These are phyloP conservation scores for Hipposideros larvatus DNA, from an alignment of 2,797 vertebrate species.

Conservation along the genomic window DNA sequence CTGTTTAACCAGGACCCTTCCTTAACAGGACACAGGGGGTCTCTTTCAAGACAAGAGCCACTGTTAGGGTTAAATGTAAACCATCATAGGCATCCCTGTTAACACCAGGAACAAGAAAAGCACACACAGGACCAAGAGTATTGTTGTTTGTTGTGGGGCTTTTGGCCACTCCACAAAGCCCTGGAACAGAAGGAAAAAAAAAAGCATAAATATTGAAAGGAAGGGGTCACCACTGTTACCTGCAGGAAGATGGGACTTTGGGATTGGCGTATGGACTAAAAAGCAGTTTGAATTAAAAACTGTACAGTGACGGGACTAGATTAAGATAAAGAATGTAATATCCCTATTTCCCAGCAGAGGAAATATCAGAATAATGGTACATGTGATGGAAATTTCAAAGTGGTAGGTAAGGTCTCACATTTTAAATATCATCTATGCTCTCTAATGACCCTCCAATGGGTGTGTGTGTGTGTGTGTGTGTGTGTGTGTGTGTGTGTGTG, in stretches of 20 bases:
- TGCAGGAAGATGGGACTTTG: neutral
- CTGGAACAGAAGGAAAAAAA: constrained; percentile 45
- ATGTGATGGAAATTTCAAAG: neutral
- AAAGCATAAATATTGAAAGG: neutral
- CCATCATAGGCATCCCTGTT: constrained; percentile 78
- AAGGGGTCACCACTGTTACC: neutral
- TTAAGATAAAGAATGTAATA: neutral
- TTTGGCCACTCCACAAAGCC: constrained; percentile 71
- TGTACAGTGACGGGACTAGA: neutral
- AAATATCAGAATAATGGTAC: neutral
- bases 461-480: neutral
- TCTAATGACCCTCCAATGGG: neutral
- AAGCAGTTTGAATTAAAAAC: neutral
- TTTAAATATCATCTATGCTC: neutral
- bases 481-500: too few species aligned
- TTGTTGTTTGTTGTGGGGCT: constrained; percentile 71
- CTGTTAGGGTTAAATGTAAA: neutral
- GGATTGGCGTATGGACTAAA: neutral
- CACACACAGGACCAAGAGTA: constrained; percentile 74
- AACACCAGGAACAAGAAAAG: constrained; percentile 79
- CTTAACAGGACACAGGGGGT: neutral
- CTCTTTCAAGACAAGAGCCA: neutral
- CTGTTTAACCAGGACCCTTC: neutral
- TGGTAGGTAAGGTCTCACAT: neutral
- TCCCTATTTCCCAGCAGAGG: neutral